Evolutionary conservation across 2,888 invertebrate species (phyloP).

Genomic region (Notodonta ziczac): DNA sequence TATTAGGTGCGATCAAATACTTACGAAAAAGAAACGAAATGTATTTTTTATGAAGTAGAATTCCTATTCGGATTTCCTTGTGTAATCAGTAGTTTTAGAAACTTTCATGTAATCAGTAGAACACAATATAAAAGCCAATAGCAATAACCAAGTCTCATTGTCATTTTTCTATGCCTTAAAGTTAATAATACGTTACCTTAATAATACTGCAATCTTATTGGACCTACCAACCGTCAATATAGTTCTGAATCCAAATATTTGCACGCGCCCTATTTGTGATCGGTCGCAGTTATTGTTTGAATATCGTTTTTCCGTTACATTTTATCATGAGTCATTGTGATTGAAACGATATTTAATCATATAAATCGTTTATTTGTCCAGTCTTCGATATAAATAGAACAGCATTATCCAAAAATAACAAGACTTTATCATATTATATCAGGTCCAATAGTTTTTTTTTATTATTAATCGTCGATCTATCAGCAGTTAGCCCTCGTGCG

Average conservation of each 20-base stretch:
- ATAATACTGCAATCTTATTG: background rate
- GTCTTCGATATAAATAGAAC: background rate
- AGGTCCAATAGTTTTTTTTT: background rate
- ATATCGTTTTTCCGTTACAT: background rate
- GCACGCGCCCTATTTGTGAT: background rate
- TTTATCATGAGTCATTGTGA: background rate
- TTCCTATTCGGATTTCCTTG: too few species aligned
- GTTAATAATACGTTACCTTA: background rate
- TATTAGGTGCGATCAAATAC: background rate
- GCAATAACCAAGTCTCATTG: too few species aligned
- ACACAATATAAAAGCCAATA: too few species aligned
- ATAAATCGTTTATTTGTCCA: background rate
- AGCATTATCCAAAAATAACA: background rate
- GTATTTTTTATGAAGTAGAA: too few species aligned
- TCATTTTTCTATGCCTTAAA: too few species aligned
- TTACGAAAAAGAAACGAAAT: background rate
- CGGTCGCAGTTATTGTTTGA: background rate
- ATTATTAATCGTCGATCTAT: background rate
- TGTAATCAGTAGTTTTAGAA: too few species aligned
- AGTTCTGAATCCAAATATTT: background rate
- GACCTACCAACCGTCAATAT: background rate
- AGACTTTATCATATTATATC: background rate
- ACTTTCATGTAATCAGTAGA: too few species aligned
- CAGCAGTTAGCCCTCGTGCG: background rate
- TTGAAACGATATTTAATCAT: background rate